phyloP scores from a whole-genome alignment of 2,888 invertebrate species.

The Acronicta aceris region DNA sequence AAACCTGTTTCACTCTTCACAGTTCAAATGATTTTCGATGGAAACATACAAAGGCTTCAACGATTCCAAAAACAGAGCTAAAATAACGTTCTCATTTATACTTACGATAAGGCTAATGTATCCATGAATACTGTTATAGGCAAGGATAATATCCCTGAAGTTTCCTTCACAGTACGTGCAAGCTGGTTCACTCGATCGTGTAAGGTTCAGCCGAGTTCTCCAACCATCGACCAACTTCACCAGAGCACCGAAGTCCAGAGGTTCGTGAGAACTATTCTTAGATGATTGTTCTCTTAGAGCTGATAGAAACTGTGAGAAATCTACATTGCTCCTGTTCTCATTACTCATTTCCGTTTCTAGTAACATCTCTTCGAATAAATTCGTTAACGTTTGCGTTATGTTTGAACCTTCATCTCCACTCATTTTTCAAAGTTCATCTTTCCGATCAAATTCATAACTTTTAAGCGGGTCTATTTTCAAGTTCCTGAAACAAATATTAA shows the following conservation, averaged over 20 bases:
- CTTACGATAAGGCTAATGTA: constrained; percentile 94
- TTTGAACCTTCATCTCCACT: constrained; percentile 72
- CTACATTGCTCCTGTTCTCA: constrained; percentile 74
- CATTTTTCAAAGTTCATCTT: constrained; percentile 64
- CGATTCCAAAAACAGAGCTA: constrained; percentile 1
- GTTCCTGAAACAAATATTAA: constrained; percentile 58
- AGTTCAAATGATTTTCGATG: constrained; percentile 4
- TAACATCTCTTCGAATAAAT: constrained; percentile 81
- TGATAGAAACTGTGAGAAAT: constrained; percentile 76
- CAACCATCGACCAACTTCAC: constrained; percentile 80
- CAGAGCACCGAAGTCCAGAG: constrained; percentile 78
- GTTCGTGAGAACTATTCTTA: constrained; percentile 73
- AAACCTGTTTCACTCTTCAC: constrained; percentile 7
- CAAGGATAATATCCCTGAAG: constrained; percentile 89
- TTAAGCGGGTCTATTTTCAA: constrained; percentile 8
- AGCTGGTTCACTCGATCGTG: constrained; percentile 68
- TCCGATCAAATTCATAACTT: constrained; percentile 34
- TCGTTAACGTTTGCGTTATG: constrained; percentile 80
- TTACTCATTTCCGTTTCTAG: constrained; percentile 72
- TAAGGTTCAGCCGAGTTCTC: constrained; percentile 75
- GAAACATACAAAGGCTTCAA: neutral
- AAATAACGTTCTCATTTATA: constrained; percentile 41
- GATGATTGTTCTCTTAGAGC: constrained; percentile 72
- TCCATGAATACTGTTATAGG: constrained; percentile 93
- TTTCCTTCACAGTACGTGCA: constrained; percentile 90